A percentile compares a stretch with the other conserved stretches of the same genome.
These are phyloP conservation scores for Cheilosia grossa DNA, from an alignment of 2,888 invertebrate genomes.

Conservation along the genomic window DNA sequence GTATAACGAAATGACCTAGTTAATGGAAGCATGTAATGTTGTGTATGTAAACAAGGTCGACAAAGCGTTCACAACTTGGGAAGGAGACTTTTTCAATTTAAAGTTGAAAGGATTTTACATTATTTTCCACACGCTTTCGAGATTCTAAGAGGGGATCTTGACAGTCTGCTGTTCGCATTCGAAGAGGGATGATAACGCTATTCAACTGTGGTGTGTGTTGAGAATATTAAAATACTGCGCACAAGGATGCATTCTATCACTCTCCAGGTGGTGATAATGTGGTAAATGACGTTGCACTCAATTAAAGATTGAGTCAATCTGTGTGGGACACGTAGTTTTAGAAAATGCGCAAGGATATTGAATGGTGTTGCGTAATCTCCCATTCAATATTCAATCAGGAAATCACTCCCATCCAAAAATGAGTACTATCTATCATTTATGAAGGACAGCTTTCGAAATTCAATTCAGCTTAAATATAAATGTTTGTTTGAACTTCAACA, in stretches of 20 bases:
- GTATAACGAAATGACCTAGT: conserved; percentile 21
- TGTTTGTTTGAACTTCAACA: too few relatives aligned
- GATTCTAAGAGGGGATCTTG: neutral
- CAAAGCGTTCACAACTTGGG: neutral
- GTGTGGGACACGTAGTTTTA: conserved; percentile 79
- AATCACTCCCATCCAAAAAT: too few relatives aligned
- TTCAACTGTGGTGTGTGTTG: neutral
- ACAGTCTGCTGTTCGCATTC: neutral
- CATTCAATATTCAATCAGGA: neutral
- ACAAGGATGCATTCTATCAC: neutral
- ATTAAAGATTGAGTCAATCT: neutral
- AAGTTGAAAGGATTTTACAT: conserved; percentile 13
- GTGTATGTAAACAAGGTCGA: conserved; percentile 15
- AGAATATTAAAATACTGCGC: neutral
- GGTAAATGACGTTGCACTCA: neutral
- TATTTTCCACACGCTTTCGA: neutral
- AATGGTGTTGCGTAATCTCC: too few relatives aligned
- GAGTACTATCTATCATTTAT: too few relatives aligned
- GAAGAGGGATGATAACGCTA: neutral
- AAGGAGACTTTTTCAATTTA: conserved; percentile 23
- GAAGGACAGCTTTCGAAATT: too few relatives aligned
- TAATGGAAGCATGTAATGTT: conserved; percentile 24
- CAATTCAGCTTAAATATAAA: too few relatives aligned
- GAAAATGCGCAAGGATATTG: too few relatives aligned
- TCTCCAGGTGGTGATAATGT: neutral